Conservation (phyloP, 2,797 vertebrate genomes). For the Cirrhinus molitorella region DNA sequence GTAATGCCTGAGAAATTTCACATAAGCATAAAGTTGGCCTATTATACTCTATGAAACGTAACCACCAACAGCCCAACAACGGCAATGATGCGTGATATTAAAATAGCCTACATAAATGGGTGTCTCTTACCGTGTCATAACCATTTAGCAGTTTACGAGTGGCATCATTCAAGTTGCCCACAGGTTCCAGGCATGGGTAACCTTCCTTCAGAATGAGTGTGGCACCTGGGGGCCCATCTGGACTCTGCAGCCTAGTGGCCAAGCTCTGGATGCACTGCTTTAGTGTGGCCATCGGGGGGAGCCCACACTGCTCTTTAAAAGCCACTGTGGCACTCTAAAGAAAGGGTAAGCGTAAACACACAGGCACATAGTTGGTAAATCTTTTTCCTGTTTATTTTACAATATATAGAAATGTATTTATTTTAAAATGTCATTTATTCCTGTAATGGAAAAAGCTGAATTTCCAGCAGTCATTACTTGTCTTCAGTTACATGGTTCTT, state of each 20-base stretch:
- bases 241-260: conserved; percentile 85
- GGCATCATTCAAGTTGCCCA: conserved; percentile 82
- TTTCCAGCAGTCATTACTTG: not conserved
- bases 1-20: not conserved
- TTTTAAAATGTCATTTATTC: not conserved
- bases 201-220: conserved; percentile 87
- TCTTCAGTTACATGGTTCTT: not conserved
- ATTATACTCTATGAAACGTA: not conserved
- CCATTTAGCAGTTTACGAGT: conserved; percentile 90
- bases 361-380: conserved; percentile 12
- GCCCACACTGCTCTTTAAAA: conserved; percentile 95
- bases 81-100: not conserved
- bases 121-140: conserved; percentile 87
- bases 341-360: not conserved
- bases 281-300: conserved; percentile 91
- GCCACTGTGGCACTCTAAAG: conserved; percentile 87
- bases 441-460: not conserved
- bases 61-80: not conserved
- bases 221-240: conserved; percentile 85
- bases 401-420: too few species aligned
- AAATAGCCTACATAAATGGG: not conserved
- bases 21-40: not conserved
- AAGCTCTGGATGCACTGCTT: conserved; percentile 97
- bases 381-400: not conserved
- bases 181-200: conserved; percentile 90